Evolutionary conservation across 2,113 vertebrate species (phyloP).

Genomic region (Strigops habroptila): DNA sequence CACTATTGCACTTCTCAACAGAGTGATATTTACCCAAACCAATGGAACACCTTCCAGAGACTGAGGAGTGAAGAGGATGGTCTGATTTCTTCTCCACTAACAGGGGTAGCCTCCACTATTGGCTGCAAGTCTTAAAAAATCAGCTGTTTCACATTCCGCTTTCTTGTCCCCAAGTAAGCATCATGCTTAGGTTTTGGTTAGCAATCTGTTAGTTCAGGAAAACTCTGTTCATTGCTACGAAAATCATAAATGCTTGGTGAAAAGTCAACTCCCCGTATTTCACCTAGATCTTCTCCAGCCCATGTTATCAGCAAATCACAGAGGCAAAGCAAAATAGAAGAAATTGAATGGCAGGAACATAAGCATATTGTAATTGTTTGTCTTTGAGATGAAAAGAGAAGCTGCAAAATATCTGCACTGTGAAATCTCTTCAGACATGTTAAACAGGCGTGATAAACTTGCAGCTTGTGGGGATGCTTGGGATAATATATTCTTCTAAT

Average conservation of each 20-base stretch:
- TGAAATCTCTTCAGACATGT: constrained; percentile 51
- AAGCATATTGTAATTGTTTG: constrained; percentile 22
- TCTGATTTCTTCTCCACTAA: not conserved
- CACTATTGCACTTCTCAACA: not conserved
- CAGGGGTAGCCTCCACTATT: too few species aligned
- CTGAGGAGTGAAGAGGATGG: not conserved
- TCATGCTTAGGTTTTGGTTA: not conserved
- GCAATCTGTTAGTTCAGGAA: not conserved
- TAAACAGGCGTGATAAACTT: constrained; percentile 51
- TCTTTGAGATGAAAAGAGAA: constrained; percentile 27
- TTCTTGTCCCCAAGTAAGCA: not conserved
- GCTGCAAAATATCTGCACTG: constrained; percentile 52
- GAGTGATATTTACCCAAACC: not conserved
- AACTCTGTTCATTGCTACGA: not conserved
- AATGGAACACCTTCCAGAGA: not conserved
- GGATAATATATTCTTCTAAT: constrained; percentile 67
- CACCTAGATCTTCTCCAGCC: not conserved
- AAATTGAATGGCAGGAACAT: constrained; percentile 11
- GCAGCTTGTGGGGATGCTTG: not conserved
- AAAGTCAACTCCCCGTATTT: not conserved
- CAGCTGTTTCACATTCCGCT: not conserved
- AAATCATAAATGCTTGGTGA: not conserved
- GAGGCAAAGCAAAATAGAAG: constrained; percentile 12
- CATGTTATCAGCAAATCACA: not conserved
- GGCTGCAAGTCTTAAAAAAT: accelerated